Evolutionary conservation across 2,888 invertebrate species (phyloP).

Genomic region (Eupithecia dodoneata): DNA sequence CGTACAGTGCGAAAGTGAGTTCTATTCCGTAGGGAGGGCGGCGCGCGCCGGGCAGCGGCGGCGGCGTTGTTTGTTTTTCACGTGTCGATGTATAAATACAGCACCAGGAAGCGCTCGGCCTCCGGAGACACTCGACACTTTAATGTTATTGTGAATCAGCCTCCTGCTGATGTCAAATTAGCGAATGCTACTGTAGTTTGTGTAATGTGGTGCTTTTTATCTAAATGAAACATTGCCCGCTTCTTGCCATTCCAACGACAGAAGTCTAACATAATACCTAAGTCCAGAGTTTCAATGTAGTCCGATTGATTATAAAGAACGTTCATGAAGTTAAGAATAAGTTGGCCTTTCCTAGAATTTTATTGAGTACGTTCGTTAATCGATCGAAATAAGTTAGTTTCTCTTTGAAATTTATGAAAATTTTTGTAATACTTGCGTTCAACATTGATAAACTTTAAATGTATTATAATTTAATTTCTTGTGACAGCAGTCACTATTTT

Average conservation of each 20-base stretch:
- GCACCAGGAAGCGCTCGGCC: conserved; percentile 70
- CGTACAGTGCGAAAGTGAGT: conserved; percentile 34
- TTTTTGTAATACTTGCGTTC: not conserved
- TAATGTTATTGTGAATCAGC: conserved; percentile 53
- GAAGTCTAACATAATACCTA: not conserved
- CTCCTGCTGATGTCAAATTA: conserved; percentile 35
- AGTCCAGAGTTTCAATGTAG: not conserved
- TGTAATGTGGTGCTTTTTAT: not conserved
- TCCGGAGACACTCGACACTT: conserved; percentile 63
- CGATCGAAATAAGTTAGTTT: not conserved
- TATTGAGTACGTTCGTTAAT: not conserved
- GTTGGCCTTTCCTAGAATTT: not conserved
- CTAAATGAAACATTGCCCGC: not conserved
- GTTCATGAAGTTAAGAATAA: not conserved
- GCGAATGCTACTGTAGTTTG: conserved; percentile 18
- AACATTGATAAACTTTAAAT: not conserved
- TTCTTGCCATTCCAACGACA: not conserved
- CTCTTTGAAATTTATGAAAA: not conserved
- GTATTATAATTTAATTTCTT: not conserved
- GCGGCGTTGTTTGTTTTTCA: conserved; percentile 80
- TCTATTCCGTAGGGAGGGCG: conserved; percentile 46
- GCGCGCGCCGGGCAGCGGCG: conserved; percentile 30
- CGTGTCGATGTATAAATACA: conserved; percentile 78
- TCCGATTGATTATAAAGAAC: not conserved
- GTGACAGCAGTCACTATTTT: not conserved